phyloP scores from a whole-genome alignment of 1,140 invertebrate species.

The Euura saliciscinereae region DNA sequence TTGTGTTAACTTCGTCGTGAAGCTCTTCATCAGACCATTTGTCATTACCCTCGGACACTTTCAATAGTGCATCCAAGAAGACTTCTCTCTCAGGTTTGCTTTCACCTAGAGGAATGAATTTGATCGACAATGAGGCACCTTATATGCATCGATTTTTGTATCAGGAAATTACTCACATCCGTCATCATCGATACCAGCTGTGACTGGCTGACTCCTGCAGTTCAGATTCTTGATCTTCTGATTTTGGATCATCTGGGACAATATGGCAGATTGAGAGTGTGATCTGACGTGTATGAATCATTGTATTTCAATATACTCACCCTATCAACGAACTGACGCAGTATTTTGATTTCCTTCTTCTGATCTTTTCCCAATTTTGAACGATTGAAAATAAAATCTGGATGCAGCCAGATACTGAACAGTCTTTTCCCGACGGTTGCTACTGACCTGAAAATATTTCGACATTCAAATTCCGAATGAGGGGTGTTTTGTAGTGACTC shows the following conservation, averaged over 20 bases:
- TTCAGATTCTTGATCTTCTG: slow-evolving; percentile 53
- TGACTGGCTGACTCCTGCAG: too few species aligned
- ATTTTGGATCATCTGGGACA: slow-evolving; percentile 54
- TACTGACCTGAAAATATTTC: too few species aligned
- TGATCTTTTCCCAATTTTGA: slow-evolving; percentile 56
- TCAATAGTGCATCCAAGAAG: slow-evolving; percentile 69
- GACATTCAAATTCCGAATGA: too few species aligned
- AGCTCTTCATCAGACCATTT: slow-evolving; percentile 63
- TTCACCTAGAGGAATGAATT: too few species aligned
- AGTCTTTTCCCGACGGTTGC: slow-evolving; percentile 53
- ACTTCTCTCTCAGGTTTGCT: slow-evolving; percentile 58
- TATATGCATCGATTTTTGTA: too few species aligned
- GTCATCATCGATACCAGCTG: too few species aligned
- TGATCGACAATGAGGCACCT: too few species aligned
- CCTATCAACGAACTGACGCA: slow-evolving; percentile 66
- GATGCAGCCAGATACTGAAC: slow-evolving; percentile 63
- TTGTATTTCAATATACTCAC: slow-evolving; percentile 38
- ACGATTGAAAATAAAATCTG: slow-evolving; percentile 60
- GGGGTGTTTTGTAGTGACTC: too few species aligned
- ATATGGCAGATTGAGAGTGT: too few species aligned
- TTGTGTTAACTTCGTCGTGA: slow-evolving; percentile 77
- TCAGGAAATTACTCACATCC: too few species aligned
- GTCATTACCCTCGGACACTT: slow-evolving; percentile 43
- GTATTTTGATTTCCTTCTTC: slow-evolving; percentile 56
- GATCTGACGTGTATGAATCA: neutral